Base-by-base conservation (phyloP, 1,140 invertebrate genomes). In the Drosophila watanabei region DNA sequence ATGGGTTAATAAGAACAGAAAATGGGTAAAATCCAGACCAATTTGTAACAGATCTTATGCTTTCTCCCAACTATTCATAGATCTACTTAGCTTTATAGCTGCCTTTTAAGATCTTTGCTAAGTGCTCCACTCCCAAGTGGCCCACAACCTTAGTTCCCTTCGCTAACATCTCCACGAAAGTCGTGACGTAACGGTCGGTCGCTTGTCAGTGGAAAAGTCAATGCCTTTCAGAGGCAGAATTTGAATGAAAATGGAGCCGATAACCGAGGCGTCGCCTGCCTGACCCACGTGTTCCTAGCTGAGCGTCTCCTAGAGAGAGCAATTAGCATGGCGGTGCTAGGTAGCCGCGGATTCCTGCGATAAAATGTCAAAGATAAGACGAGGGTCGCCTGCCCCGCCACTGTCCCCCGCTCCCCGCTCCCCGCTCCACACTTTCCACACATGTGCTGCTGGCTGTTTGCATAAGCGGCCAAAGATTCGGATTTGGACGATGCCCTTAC, bases 311-410 rank as follows among this genome's bases (percentile, higher is more conserved):
- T 56, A 68, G 68, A 18, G 70, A 71, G 28, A 71, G 28, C 63
- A 89, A 89, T 90, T 90, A 90, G 64, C 85, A 86, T 76, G 41
- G 24, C 20, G 33, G 45, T 90, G 85, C 62, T 79, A 85, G 83
- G 75, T 86, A 70, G 66, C 56, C 54, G 52, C 61, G 64, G 51
- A 51, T 62, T 78, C 52, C 18, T 51, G 35, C 64, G 66, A 84
- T 76, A 73, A 80, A 75, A 57, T 64, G 72, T 60, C 35, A 81
- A 66, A 68, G 69, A 70, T 82, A 79, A 89, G 83, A 82, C 76
- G 66, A 86, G 71, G 57, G 49, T 62, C 41, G 52, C 13, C 5
- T 32, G n/a, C n/a, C n/a, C n/a, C n/a, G n/a, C n/a, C n/a, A n/a
- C n/a, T n/a, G 18, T 30, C 32, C 28, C 43, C 54, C 8, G 16